These are phyloP conservation scores for Meganola albula DNA, from an alignment of 2,888 invertebrate species.

Conservation along the genomic window DNA sequence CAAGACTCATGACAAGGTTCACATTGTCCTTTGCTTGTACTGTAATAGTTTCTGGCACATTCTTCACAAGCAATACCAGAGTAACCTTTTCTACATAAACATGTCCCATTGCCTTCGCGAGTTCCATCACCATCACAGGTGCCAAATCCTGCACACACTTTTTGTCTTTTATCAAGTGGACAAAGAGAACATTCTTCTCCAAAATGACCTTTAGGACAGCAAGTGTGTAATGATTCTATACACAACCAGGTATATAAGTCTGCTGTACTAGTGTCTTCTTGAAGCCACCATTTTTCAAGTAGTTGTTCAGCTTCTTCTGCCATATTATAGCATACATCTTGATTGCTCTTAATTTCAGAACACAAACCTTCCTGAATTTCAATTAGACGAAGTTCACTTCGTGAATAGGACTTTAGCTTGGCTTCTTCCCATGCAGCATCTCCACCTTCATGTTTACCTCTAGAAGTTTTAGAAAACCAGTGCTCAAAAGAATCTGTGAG, in stretches of 20 bases:
- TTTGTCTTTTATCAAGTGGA: constrained; percentile 65
- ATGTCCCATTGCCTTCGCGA: constrained; percentile 93
- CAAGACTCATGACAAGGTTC: constrained; percentile 88
- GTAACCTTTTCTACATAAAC: constrained; percentile 90
- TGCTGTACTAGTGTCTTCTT: constrained; percentile 67
- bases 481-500: constrained; percentile 85
- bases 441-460: constrained; percentile 94
- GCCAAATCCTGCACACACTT: constrained; percentile 89
- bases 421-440: constrained; percentile 96
- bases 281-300: constrained; percentile 94
- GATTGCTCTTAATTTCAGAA: constrained; percentile 80
- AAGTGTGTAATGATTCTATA: constrained; percentile 84
- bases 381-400: constrained; percentile 92
- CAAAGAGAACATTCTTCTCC: constrained; percentile 89
- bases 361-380: constrained; percentile 95
- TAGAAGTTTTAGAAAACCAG: constrained; percentile 88
- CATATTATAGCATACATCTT: constrained; percentile 88
- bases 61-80: constrained; percentile 84
- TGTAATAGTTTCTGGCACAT: constrained; percentile 85
- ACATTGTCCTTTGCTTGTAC: constrained; percentile 80
- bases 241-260: constrained; percentile 83
- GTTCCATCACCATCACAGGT: constrained; percentile 91
- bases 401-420: constrained; percentile 87
- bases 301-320: constrained; percentile 88
- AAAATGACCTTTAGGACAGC: constrained; percentile 90